These are phyloP conservation scores for Antheraea pernyi DNA, from an alignment of 1,140 invertebrate genomes.

Conservation along the genomic window DNA sequence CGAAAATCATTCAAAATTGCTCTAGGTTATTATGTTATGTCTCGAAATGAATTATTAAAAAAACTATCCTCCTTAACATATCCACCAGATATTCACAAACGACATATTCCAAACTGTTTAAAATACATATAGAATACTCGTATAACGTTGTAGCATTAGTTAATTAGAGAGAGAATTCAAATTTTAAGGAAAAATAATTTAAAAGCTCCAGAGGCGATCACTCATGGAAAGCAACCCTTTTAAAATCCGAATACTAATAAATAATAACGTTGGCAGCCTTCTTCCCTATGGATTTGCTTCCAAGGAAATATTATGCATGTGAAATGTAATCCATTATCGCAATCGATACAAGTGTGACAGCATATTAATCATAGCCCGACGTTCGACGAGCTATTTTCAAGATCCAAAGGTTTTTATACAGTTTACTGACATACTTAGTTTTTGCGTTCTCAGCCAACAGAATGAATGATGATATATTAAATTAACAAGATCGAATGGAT, in stretches of 20 bases:
- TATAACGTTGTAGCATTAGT: too few species aligned
- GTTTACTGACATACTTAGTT: conserved; percentile 16
- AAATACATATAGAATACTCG: too few species aligned
- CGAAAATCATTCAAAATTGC: too few species aligned
- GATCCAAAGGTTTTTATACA: conserved; percentile 12
- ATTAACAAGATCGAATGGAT: too few species aligned
- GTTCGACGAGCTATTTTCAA: conserved; percentile 18
- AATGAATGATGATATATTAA: too few species aligned
- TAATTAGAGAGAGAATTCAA: too few species aligned
- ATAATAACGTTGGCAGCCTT: not conserved
- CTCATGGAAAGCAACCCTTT: not conserved
- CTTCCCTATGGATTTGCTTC: not conserved
- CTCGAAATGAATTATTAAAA: too few species aligned
- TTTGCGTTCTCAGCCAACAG: not conserved
- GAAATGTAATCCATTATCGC: conserved; percentile 15
- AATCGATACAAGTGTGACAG: conserved; percentile 17
- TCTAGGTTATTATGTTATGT: too few species aligned
- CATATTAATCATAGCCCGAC: conserved; percentile 19
- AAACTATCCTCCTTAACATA: too few species aligned
- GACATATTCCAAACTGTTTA: too few species aligned
- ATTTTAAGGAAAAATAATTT: not conserved
- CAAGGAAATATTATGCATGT: conserved; percentile 17
- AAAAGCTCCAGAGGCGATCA: not conserved
- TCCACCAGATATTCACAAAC: too few species aligned
- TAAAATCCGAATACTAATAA: not conserved